Evolutionary conservation across 2,888 invertebrate genomes (phyloP), one percentile per base, ranked within the genome.

Genomic region (Halictus quadricinctus): DNA sequence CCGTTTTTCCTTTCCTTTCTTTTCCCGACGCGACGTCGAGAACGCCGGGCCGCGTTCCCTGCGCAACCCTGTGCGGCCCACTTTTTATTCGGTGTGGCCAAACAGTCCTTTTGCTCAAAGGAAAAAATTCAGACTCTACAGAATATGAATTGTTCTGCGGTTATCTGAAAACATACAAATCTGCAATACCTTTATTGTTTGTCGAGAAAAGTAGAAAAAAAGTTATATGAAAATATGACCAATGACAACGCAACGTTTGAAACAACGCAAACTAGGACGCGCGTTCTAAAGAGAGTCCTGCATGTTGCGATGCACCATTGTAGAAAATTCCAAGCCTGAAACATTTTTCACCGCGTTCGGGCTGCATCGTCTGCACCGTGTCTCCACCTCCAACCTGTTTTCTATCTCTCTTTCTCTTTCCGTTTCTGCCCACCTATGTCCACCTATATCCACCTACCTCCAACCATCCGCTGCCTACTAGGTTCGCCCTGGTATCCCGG

Each of bases 1-100:
- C 66, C 72, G 85, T 72, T 80, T 84, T 84, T 84, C 77, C 76
- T 84, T 80, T 80, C 21, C 21, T 54, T 54, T 54, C 50, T 54
- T 54, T 54, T 21, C 21, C 50, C 21, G 50, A 50, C 36, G 36
- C 36, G 43, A 43, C 10, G 29, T 15, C 64, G 64, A 29, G 15
- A 15, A 64, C 64, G 29, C 64, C 29, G 64, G 7, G 7, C 64
- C 60, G 25, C 60, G 12, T 60, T 25, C 25, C 6, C 60, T 15
- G 15, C 64, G 29, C 64, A n/a, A n/a, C 25, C 2, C 29, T 69
- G 15, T 25, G 50, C 86, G 81, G 75, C 80, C 80, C 80, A 86
- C 77, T 80, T 86, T 86, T 86, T 48, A 64, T 25, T 64, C 60
- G 60, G 6, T 2, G 25, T 15, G 6, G 15, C 15, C 15, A 10